Evolutionary conservation across 2,888 invertebrate species (phyloP), one percentile per base, ranked within the genome.

Genomic region (Biston stratarius): DNA sequence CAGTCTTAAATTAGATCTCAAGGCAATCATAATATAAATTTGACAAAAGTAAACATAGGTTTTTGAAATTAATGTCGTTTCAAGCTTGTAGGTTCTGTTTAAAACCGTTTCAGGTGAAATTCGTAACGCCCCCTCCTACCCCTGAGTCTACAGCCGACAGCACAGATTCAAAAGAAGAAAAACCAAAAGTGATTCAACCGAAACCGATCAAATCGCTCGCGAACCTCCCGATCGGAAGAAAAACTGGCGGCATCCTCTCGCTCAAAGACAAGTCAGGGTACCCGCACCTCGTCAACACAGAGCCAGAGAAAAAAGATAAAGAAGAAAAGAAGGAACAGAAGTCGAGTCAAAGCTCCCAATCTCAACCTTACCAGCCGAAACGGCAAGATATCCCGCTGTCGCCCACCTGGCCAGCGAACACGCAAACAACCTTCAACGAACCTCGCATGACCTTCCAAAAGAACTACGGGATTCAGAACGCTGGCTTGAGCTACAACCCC

Each of bases 191-290:
- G 10, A 83, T 93, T 36, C 93, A 94, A 69, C 90, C 91, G 0
- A 91, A 91, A 73, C 71, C 85, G 1, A 83, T 92, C 40, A 94
- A 94, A 58, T 92, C 92, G 0, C 82, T 94, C n/a, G 87, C 89
- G 34, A 89, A 89, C 72, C 72, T 94, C 0, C 93, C 94, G 0
- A 66, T 92, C 0, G 94, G 94, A 36, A 83, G 91, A 24, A 94
- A 94, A 71, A 94, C 94, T 0, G 94, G 94, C 9, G 94, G 94
- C 14, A 94, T 94, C 14, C 90, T 94, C n/a, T 92, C 94, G 0
- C 83, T 94, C 3, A 94, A 94, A 64, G 94, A 94, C 79, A 94
- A 94, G 57, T 94, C 94, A 1, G 94, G 94, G 0, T 94, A 94
- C 74, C 94, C 94, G 0, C 94, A 94, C 73, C 79, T 94, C 0